Percentiles rank a stretch among this genome's conserved stretches.
Conservation (phyloP, 1,140 invertebrate species). For the Choristoneura fumiferana region DNA sequence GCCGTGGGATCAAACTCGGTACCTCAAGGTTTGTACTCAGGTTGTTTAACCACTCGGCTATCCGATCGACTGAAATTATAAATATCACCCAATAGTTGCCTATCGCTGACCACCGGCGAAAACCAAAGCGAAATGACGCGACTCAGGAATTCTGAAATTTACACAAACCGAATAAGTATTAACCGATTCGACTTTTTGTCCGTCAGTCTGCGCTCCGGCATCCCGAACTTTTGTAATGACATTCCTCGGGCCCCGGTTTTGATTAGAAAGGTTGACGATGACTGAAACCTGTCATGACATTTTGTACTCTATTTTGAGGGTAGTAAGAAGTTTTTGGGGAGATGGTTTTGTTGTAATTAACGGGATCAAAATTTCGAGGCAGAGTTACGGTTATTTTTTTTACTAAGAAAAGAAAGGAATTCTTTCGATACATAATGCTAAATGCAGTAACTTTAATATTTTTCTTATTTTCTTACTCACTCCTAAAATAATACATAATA, state of each 20-base stretch:
- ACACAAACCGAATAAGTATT: slow-evolving; percentile 21
- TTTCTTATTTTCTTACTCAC: too few species aligned
- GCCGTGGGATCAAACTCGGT: too few species aligned
- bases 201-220: slow-evolving; percentile 14
- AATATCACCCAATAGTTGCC: background rate
- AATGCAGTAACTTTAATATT: too few species aligned
- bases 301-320: background rate
- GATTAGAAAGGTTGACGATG: slow-evolving; percentile 19
- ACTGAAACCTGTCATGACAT: background rate
- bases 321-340: background rate
- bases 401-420: background rate
- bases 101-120: slow-evolving; percentile 3
- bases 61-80: too few species aligned
- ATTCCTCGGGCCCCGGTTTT: slow-evolving; percentile 10
- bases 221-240: slow-evolving; percentile 19
- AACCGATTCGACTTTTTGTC: slow-evolving; percentile 20
- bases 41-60: too few species aligned
- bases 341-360: background rate
- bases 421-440: slow-evolving; percentile 10
- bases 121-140: slow-evolving; percentile 12
- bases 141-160: slow-evolving; percentile 15
- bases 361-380: background rate
- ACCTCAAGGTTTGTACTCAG: too few species aligned
- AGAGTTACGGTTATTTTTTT: slow-evolving; percentile 4
- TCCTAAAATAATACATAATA: too few species aligned